Evolutionary conservation across 92 coral and sea anemone genomes (phyloP), one percentile per base, ranked within the genome.

Genomic region (Palythoa caribaeorum): DNA sequence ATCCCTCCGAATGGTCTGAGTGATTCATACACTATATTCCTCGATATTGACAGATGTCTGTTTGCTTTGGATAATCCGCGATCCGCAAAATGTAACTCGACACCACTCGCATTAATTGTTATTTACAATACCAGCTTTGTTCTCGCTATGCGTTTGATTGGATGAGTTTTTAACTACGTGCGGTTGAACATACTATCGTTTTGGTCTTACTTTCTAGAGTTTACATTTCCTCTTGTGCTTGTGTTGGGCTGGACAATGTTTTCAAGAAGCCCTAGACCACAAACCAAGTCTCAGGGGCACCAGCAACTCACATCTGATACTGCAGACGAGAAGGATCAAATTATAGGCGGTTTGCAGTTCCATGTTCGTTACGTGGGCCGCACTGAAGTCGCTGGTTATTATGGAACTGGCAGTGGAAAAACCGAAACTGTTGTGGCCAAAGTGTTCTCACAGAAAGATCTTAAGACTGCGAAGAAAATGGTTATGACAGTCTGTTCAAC

Each of bases 351-450:
- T 9, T 91, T 89, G 10, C 94, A 94, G 57, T 95, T 62, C 79
- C 17, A 38, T 40, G 97, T 95, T 5, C 98, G 94, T 50, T 97
- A 94, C 73, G 87, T 95, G 66, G 98, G 99, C 2, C 91, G 97
- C 2, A 87, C 90, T 38, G 98, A 94, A 57, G 98, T 97, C 2
- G 91, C 94, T 17, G 90, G 90, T 39, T 83, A 75, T 14, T 55
- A 85, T 8, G 98, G 98, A 12, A 95, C 95, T 10, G 99, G 99
- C 50, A 95, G 95, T 77, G 98, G 97, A 14, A 94, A 93, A 76
- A 97, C 99, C 11, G 95, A 95, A 76, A 89, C 89, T 9, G 97
- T 98, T 9, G 98, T 95, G 1, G 91, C 94, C 6, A 68, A 91
- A 75, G 92, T 97, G 38, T 91, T 94, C 87, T 88, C 89, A 5